Evolutionary conservation across 2,888 invertebrate species (phyloP).

Genomic region (Temnothorax unifasciatus): DNA sequence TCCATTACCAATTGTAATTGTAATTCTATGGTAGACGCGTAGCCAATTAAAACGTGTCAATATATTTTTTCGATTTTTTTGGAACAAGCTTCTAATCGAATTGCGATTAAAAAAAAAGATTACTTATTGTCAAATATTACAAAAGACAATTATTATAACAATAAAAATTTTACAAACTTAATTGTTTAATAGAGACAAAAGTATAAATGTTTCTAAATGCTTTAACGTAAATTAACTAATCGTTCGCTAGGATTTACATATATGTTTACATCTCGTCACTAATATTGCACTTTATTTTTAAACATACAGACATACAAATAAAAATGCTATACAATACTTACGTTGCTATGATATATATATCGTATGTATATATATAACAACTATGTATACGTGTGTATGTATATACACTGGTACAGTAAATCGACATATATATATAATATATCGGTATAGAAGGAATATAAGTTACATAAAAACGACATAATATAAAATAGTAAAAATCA

Average conservation of each 20-base stretch:
- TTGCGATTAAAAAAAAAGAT: neutral
- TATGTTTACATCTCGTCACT: constrained; percentile 1
- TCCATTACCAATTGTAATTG: no score
- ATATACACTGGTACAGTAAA: constrained; percentile 24
- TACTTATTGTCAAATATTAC: no score
- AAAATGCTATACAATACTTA: constrained; percentile 81
- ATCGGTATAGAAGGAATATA: constrained; percentile 68
- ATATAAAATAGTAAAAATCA: constrained; percentile 82
- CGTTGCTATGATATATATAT: constrained; percentile 66
- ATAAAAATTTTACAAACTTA: neutral
- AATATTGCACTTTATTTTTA: constrained; percentile 82
- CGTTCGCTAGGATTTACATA: neutral
- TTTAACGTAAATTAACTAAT: neutral
- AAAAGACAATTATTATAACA: neutral
- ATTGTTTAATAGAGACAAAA: neutral
- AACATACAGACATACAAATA: constrained; percentile 82
- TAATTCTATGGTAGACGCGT: no score
- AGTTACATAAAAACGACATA: constrained; percentile 78
- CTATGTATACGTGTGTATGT: constrained; percentile 38
- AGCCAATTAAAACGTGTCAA: neutral
- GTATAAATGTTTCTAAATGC: neutral
- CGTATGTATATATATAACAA: constrained; percentile 52
- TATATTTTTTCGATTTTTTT: neutral
- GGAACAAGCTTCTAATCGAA: neutral
- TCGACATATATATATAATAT: constrained; percentile 40